Evolutionary conservation across 2,797 vertebrate species (phyloP).

Genomic region (Danio aesculapii): DNA sequence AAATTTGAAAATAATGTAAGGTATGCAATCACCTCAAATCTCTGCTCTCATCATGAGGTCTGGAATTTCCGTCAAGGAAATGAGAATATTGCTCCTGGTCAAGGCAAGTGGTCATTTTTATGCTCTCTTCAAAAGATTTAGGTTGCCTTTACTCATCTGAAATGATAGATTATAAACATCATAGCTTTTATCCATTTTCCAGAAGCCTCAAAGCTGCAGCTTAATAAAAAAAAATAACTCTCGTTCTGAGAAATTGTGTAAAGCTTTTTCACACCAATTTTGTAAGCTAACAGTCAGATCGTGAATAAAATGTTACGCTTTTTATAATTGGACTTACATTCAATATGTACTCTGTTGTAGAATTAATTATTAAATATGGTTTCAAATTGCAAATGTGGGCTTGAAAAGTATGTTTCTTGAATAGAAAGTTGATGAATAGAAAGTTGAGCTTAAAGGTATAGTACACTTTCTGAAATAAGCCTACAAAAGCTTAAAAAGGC

Average conservation of each 20-base stretch:
- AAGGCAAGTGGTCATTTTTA: slow-evolving; percentile 36
- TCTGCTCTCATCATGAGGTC: slow-evolving; percentile 28
- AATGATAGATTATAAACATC: slow-evolving; percentile 43
- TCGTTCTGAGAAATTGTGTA: neutral
- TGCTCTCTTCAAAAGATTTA: slow-evolving; percentile 29
- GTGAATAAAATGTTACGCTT: neutral
- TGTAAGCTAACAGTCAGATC: slow-evolving; percentile 2
- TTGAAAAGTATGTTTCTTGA: slow-evolving; percentile 1
- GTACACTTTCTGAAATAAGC: too few species aligned
- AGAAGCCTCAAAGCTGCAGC: neutral
- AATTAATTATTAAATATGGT: slow-evolving; percentile 8
- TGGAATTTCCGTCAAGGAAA: neutral
- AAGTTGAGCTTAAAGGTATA: neutral
- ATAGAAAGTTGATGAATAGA: too few species aligned
- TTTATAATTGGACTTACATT: slow-evolving; percentile 21
- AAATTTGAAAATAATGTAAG: slow-evolving; percentile 15
- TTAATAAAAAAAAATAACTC: slow-evolving; percentile 2
- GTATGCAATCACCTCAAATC: slow-evolving; percentile 24
- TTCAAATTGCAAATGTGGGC: neutral
- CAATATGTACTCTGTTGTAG: neutral
- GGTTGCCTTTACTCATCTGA: slow-evolving; percentile 19
- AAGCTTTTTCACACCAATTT: neutral
- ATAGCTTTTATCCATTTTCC: slow-evolving; percentile 24
- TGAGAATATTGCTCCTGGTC: slow-evolving; percentile 21
- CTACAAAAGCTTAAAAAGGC: too few species aligned